Evolutionary conservation across 2,113 vertebrate genomes (phyloP), one percentile per base, ranked within the genome.

Genomic region (Cyprinodon tularosa): DNA sequence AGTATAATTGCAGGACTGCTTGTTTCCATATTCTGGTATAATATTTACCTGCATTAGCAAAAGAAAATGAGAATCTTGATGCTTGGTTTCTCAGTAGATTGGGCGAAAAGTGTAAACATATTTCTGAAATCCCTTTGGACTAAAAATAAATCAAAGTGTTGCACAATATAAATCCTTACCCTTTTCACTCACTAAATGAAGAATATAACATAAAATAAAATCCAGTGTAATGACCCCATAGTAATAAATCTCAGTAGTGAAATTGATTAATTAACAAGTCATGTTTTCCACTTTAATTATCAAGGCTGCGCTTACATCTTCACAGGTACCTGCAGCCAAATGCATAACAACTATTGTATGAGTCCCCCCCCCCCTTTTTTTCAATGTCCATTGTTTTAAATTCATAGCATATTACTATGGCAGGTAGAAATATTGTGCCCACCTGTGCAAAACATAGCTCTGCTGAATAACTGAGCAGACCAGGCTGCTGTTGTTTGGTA

Each of bases 401-500:
- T 71, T 67, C 47, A 71, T 17, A 59, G 67, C 12, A 44, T 3
- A 13, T 39, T 68, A 78, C 71, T 76, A 76, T 66, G 12, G 17
- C 45, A 62, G 42, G 40, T 71, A 84, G 75, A 77, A 64, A 68
- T 37, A 48, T 71, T 0, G 0, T 53, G 66, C 29, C 71, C 45
- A 20, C 74, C 75, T 60, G 29, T 11, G 61, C 48, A 59, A 76
- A 66, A 22, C 68, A 76, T 73, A 79, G 60, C 63, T 50, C 39
- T 3, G 61, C 50, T 76, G 77, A 74, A 81, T 88, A 78, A 78
- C 83, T 69, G 71, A 76, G 83, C 14, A 61, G 74, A 73, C 17
- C 29, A 67, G 72, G 85, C 74, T 60, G 67, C 64, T 47, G 63
- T 69, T 73, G 80, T 81, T 86, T 82, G 86, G 68, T 92, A 90